Percentiles rank a stretch among this genome's conserved stretches.
Conservation (phyloP, 2,888 invertebrate genomes). For the Blera fallax region DNA sequence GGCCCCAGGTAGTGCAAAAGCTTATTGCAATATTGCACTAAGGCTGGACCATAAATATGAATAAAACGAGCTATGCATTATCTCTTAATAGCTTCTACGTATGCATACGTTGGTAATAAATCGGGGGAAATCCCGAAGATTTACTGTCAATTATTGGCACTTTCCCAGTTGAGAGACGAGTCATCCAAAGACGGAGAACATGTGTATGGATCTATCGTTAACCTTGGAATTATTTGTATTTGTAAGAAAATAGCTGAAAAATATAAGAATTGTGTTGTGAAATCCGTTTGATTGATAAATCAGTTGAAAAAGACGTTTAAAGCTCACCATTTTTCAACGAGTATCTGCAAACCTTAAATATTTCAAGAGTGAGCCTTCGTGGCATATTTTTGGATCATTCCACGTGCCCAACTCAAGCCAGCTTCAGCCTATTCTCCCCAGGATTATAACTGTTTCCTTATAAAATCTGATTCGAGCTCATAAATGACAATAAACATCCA, state of each 20-base stretch:
- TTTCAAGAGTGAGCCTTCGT: too few relatives aligned
- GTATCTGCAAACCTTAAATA: too few relatives aligned
- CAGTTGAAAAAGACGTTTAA: too few relatives aligned
- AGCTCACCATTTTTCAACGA: too few relatives aligned
- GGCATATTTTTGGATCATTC: too few relatives aligned
- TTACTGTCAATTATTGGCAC: neutral
- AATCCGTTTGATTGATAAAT: too few relatives aligned
- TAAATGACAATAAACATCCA: neutral
- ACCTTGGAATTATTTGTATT: neutral
- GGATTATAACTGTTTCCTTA: too few relatives aligned
- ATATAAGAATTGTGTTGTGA: too few relatives aligned
- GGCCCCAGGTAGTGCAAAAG: neutral
- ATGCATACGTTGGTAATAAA: neutral
- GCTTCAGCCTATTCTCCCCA: too few relatives aligned
- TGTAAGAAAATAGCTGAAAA: neutral
- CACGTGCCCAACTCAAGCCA: too few relatives aligned
- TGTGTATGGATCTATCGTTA: neutral
- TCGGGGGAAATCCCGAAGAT: neutral
- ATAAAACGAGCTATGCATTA: neutral
- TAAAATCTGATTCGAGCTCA: neutral
- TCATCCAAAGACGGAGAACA: neutral
- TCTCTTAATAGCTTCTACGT: neutral
- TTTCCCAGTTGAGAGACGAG: neutral
- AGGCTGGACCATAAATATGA: neutral
- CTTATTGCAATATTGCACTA: neutral